Conservation (phyloP, 2,797 vertebrate genomes). For the Myotis vivesi region DNA sequence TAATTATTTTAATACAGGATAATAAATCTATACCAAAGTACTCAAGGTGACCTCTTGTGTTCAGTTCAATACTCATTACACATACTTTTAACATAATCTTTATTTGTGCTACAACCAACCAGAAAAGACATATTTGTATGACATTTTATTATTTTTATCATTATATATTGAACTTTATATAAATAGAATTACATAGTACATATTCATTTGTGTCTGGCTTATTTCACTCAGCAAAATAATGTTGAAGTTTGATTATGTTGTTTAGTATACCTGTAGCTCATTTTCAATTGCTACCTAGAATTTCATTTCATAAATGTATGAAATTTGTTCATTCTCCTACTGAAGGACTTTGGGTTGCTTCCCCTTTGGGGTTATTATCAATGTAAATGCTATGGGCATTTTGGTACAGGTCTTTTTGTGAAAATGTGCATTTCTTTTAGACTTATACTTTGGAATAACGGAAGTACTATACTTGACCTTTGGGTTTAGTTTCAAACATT, state of each 20-base stretch:
- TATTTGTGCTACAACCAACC: not conserved
- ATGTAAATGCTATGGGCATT: not conserved
- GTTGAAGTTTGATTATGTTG: not conserved
- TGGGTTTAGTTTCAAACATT: not conserved
- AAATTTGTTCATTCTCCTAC: not conserved
- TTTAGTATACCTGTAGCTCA: not conserved
- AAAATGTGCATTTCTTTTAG: not conserved
- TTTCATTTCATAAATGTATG: conserved; percentile 19
- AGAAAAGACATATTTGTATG: not conserved
- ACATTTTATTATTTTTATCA: not conserved
- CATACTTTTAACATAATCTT: conserved; percentile 20
- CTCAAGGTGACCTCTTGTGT: not conserved
- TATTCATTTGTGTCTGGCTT: not conserved
- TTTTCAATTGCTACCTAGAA: not conserved
- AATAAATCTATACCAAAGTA: not conserved
- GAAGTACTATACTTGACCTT: not conserved
- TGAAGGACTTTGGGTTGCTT: not conserved
- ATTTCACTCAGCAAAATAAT: not conserved
- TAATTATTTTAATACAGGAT: not conserved
- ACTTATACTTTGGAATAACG: not conserved
- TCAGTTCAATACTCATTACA: not conserved
- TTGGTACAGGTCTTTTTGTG: not conserved
- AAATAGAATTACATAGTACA: not conserved
- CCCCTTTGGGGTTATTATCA: not conserved
- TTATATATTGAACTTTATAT: not conserved